A percentile compares a stretch with the other conserved stretches of the same genome.
These are phyloP conservation scores for Platynereis dumerilii DNA, from an alignment of 2,888 invertebrate species.

Conservation along the genomic window DNA sequence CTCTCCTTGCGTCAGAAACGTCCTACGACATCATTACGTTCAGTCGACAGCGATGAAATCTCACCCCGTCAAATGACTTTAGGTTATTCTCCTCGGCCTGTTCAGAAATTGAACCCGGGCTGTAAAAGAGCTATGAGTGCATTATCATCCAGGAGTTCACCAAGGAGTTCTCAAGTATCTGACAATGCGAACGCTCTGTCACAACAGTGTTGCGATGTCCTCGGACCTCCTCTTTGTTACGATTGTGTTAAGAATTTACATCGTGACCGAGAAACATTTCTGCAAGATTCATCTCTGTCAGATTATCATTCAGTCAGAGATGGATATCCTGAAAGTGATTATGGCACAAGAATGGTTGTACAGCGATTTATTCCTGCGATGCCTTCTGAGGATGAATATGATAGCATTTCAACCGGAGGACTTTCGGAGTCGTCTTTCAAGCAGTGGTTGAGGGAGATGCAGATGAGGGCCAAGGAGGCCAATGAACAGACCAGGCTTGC, in stretches of 20 bases:
- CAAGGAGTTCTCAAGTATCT: too few species aligned
- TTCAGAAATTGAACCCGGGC: too few species aligned
- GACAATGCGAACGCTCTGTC: conserved; percentile 19
- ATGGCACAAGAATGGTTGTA: conserved; percentile 45
- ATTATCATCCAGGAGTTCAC: too few species aligned
- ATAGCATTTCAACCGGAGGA: conserved; percentile 47
- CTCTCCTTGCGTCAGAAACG: too few species aligned
- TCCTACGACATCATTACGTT: too few species aligned
- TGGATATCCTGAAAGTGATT: conserved; percentile 45
- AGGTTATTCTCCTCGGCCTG: too few species aligned
- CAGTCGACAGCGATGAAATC: too few species aligned
- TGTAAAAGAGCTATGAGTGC: too few species aligned
- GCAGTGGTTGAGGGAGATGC: conserved; percentile 11
- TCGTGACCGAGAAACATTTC: conserved; percentile 38
- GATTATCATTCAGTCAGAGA: conserved; percentile 36
- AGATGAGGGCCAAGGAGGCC: not conserved
- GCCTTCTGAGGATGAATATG: conserved; percentile 46
- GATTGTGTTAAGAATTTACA: conserved; percentile 43
- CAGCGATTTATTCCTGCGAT: conserved; percentile 44
- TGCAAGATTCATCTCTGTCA: conserved; percentile 41
- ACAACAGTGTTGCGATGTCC: conserved; percentile 43
- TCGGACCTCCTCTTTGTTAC: conserved; percentile 50
- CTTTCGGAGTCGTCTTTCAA: conserved; percentile 34
- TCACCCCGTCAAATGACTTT: too few species aligned
- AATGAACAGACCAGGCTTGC: conserved; percentile 7